Evolutionary conservation across 2,797 vertebrate species (phyloP).

Genomic region (Capromys pilorides): DNA sequence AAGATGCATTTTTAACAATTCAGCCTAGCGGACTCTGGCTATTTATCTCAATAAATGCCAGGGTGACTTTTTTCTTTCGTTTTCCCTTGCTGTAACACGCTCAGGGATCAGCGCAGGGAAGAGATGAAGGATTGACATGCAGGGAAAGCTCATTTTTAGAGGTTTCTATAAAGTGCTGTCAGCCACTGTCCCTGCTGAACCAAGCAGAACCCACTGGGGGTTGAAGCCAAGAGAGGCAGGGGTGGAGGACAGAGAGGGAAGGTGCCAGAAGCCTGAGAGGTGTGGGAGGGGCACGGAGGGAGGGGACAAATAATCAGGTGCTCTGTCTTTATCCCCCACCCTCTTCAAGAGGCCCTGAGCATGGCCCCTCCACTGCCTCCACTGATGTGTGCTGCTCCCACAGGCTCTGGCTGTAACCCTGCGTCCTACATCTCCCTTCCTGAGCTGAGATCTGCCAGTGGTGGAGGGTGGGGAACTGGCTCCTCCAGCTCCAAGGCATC

Average conservation of each 20-base stretch:
- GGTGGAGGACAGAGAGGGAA: not conserved
- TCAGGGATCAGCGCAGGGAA: not conserved
- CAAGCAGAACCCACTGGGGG: not conserved
- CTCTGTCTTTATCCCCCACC: not conserved
- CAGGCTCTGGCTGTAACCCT: not conserved
- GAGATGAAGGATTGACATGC: not conserved
- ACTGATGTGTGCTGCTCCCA: fast-evolving
- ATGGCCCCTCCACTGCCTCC: not conserved
- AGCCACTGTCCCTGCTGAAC: not conserved
- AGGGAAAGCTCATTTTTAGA: slow-evolving; percentile 47
- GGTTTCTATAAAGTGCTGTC: slow-evolving; percentile 27
- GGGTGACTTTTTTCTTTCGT: slow-evolving; percentile 28
- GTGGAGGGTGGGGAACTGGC: not conserved
- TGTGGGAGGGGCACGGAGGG: not conserved
- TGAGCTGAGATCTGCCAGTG: fast-evolving
- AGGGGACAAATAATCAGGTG: no score
- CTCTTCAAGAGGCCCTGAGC: fast-evolving
- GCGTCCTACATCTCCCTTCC: not conserved
- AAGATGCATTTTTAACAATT: slow-evolving; percentile 65
- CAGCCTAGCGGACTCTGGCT: slow-evolving; percentile 37
- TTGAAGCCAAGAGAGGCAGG: not conserved
- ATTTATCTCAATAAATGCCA: slow-evolving; percentile 78
- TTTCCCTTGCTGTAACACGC: slow-evolving; percentile 37
- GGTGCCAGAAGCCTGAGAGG: not conserved
- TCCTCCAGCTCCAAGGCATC: not conserved